Percentiles rank a stretch among this genome's conserved stretches.
Evolutionary conservation across 2,888 invertebrate species (phyloP).

Genomic region (Lottia scabra): DNA sequence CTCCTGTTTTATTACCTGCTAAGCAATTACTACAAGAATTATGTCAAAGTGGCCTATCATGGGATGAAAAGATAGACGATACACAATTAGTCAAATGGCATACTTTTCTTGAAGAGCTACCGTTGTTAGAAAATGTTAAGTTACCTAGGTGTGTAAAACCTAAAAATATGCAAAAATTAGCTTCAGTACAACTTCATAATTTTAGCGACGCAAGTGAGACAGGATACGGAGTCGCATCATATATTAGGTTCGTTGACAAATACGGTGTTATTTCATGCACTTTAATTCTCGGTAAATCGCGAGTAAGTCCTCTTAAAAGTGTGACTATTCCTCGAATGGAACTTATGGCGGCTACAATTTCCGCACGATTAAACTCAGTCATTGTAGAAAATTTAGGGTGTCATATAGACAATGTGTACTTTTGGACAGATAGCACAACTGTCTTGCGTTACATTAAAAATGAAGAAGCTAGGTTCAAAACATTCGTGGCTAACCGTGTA

Average conservation of each 20-base stretch:
- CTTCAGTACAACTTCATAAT: background rate
- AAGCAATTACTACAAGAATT: conserved; percentile 12
- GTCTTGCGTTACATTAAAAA: conserved; percentile 10
- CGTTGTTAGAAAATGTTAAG: background rate
- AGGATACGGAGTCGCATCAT: conserved; percentile 7
- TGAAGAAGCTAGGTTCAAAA: conserved; percentile 13
- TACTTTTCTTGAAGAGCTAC: background rate
- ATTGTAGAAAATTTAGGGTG: background rate
- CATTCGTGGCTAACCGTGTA: conserved; percentile 15
- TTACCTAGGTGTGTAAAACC: background rate
- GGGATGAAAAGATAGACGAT: conserved; percentile 2
- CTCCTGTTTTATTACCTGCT: conserved; percentile 7
- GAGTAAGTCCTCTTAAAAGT: conserved; percentile 11
- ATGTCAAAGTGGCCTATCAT: background rate
- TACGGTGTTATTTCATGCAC: background rate
- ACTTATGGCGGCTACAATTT: conserved; percentile 8
- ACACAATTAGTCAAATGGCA: background rate
- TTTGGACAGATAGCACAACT: conserved; percentile 7
- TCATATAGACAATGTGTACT: background rate
- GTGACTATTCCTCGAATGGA: conserved; percentile 12
- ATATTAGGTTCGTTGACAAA: background rate
- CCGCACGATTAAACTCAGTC: background rate
- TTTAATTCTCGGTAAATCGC: conserved; percentile 3
- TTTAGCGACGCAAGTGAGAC: conserved; percentile 12
- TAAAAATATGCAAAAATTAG: background rate